Percentiles rank a stretch among this genome's conserved stretches.
phyloP scores from a whole-genome alignment of 2,797 vertebrate genomes.

The Chromis chromis region DNA sequence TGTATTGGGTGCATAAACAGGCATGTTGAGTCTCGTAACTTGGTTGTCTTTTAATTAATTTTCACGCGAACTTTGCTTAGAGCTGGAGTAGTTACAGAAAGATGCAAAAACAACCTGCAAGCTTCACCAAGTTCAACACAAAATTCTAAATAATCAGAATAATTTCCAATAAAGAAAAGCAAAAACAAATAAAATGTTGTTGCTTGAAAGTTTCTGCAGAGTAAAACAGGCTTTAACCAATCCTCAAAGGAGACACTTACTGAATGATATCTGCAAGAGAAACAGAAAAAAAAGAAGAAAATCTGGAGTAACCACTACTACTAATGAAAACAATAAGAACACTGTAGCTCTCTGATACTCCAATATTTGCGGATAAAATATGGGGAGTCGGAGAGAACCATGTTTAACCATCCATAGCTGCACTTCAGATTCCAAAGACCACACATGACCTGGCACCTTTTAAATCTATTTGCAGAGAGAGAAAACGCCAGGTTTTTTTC shows the following conservation, averaged over 20 bases:
- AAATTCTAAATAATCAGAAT: background rate
- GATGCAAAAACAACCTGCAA: conserved; percentile 6
- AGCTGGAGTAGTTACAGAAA: background rate
- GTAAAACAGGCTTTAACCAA: background rate
- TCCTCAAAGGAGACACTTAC: background rate
- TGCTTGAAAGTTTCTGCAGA: too few relatives aligned
- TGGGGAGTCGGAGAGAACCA: conserved; percentile 7
- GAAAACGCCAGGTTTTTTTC: conserved; percentile 21
- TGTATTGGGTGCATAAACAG: background rate
- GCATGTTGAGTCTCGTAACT: conserved; percentile 13
- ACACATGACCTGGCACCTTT: conserved; percentile 57
- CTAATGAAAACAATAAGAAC: background rate
- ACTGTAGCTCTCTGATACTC: background rate
- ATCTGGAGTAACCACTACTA: background rate
- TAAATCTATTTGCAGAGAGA: conserved; percentile 42
- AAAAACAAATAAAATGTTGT: too few relatives aligned
- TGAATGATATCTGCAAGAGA: background rate
- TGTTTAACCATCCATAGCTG: conserved; percentile 26
- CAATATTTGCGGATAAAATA: conserved; percentile 22
- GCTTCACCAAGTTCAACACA: too few relatives aligned
- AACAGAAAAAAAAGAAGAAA: too few relatives aligned
- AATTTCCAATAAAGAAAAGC: too few relatives aligned
- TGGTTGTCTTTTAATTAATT: conserved; percentile 3
- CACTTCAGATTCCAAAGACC: conserved; percentile 45
- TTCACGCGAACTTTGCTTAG: conserved; percentile 12